Evolutionary conservation across 2,888 invertebrate species (phyloP).

Genomic region (Caenorhabditis auriculariae): DNA sequence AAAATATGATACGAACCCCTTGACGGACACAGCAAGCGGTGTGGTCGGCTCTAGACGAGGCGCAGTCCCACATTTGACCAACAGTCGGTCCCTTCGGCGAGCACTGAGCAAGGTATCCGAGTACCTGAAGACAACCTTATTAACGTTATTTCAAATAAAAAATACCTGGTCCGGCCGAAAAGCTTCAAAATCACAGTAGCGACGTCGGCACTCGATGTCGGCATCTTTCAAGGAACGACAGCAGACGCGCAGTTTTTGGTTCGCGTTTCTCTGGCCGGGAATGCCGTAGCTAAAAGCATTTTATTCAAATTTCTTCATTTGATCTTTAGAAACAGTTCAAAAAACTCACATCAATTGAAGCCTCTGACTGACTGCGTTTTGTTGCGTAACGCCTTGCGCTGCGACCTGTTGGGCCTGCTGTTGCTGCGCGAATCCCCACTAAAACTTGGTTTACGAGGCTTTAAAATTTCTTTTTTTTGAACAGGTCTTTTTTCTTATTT

Average conservation of each 20-base stretch:
- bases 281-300: conserved; percentile 25
- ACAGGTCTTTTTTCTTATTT: no score
- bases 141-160: background rate
- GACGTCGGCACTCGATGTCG: conserved; percentile 55
- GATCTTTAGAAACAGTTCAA: no score
- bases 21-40: conserved; percentile 41
- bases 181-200: conserved; percentile 61
- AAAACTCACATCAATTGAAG: no score
- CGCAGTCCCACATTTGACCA: conserved; percentile 63
- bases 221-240: conserved; percentile 58
- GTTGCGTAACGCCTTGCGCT: no score
- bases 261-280: conserved; percentile 40
- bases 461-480: no score
- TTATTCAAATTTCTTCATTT: no score
- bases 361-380: no score
- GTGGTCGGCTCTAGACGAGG: conserved; percentile 58
- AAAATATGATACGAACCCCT: no score
- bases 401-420: no score
- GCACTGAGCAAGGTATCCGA: conserved; percentile 57
- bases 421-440: no score
- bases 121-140: conserved; percentile 40
- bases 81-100: conserved; percentile 60
- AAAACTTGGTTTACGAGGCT: no score
- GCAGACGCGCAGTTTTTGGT: conserved; percentile 56
- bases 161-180: conserved; percentile 29